These are phyloP conservation scores for Eilema griseolum DNA, from an alignment of 2,888 invertebrate genomes.

Conservation along the genomic window DNA sequence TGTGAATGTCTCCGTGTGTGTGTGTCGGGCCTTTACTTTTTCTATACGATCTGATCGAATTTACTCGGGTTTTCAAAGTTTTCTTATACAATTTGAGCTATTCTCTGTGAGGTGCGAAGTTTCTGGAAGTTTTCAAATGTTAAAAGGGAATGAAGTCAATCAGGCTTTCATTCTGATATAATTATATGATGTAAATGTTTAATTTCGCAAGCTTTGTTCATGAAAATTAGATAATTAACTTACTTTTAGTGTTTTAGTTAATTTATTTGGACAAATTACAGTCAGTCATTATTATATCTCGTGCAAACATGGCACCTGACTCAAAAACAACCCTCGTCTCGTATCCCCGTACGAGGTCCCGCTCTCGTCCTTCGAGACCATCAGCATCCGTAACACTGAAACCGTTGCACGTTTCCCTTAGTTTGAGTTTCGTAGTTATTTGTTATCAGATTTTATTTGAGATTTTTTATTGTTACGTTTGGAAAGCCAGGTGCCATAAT, in stretches of 20 bases:
- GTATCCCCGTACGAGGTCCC: too few species aligned
- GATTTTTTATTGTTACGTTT: too few species aligned
- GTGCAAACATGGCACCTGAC: too few species aligned
- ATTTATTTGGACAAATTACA: not conserved
- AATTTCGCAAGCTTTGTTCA: not conserved
- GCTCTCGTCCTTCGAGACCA: too few species aligned
- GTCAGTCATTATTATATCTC: not conserved
- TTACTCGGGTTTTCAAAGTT: conserved; percentile 32
- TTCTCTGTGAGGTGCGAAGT: conserved; percentile 24
- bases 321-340: too few species aligned
- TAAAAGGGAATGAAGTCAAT: conserved; percentile 16
- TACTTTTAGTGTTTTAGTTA: not conserved
- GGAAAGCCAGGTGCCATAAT: too few species aligned
- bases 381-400: too few species aligned
- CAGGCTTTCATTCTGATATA: conserved; percentile 11
- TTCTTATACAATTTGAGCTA: conserved; percentile 34
- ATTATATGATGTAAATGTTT: conserved; percentile 9
- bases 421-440: too few species aligned
- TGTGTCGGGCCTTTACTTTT: not conserved
- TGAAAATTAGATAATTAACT: not conserved
- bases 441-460: too few species aligned
- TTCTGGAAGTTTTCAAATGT: conserved; percentile 23
- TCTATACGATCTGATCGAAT: conserved; percentile 28
- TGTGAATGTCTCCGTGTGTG: not conserved
- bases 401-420: too few species aligned